Percentiles rank a stretch among this genome's conserved stretches.
phyloP scores from a whole-genome alignment of 2,113 vertebrate genomes.

The Ctenomys sociabilis region DNA sequence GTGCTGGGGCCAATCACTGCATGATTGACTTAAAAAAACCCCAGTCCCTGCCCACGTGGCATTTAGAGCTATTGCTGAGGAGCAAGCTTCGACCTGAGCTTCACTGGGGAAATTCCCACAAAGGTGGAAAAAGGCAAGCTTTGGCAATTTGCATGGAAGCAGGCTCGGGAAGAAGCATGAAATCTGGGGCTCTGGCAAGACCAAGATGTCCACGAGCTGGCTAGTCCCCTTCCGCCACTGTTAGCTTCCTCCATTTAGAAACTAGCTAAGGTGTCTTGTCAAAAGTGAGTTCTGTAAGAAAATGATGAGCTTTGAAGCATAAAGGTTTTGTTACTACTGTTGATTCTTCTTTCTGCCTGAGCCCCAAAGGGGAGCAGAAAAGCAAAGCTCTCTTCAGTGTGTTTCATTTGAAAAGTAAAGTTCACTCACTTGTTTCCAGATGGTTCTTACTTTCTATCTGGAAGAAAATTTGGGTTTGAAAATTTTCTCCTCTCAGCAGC shows the following conservation, averaged over 20 bases:
- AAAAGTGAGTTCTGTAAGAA: constrained; percentile 17
- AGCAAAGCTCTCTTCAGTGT: background rate
- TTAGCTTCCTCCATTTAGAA: constrained; percentile 72
- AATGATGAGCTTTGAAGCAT: constrained; percentile 19
- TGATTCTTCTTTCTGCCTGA: constrained; percentile 40
- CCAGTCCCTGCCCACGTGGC: constrained; percentile 39
- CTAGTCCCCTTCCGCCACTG: constrained; percentile 82
- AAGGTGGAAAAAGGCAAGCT: background rate
- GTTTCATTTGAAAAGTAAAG: constrained; percentile 34
- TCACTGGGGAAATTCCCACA: background rate
- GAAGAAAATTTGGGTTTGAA: constrained; percentile 25
- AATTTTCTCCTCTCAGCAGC: background rate
- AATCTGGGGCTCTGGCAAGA: background rate
- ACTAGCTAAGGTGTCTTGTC: background rate
- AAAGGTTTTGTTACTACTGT: background rate
- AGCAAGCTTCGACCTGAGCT: constrained; percentile 56
- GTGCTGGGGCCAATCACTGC: background rate
- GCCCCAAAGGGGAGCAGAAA: background rate
- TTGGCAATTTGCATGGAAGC: background rate
- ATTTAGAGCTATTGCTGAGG: constrained; percentile 23
- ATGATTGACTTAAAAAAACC: constrained; percentile 52
- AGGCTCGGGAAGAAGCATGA: background rate
- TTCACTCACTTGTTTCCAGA: constrained; percentile 6
- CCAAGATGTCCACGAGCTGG: background rate
- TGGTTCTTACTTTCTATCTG: background rate